Evolutionary conservation across 2,888 invertebrate genomes (phyloP), one percentile per base, ranked within the genome.

Genomic region (Clusia tigrina): DNA sequence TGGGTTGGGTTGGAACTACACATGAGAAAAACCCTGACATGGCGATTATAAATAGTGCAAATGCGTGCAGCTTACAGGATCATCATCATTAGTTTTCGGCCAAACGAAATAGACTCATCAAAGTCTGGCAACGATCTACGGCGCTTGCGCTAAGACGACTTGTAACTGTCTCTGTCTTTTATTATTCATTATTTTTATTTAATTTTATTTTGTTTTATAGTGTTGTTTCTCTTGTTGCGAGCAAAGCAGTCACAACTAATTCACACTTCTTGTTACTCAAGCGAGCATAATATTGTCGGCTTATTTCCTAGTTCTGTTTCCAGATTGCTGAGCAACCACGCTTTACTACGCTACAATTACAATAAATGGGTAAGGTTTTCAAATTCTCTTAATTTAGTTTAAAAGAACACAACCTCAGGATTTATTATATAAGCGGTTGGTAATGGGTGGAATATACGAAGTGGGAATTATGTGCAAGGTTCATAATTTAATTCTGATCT

Each of bases 61-160:
- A 77, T 75, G 73, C 71, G 74, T 75, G 75, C 71, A 71, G 71
- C 73, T 74, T 71, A 42, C 60, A 17, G 56, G 64, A 72, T 79
- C 79, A 78, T 79, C 77, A 78, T 78, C 78, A 78, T 78, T 78
- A 77, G 78, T 78, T 78, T 78, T 74, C 71, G 68, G 65, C 67
- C 62, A 52, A 32, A 24, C 48, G 51, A 60, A 60, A 60, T 60
- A 60, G 60, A 60, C 60, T 56, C 60, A 60, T 60, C 60, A 60
- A 48, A 55, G 25, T 2, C 20, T 5, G 2, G 52, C n/a, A n/a
- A n/a, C 52, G 42, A 12, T 6, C n/a, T 15, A 3, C 12, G n/a
- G 42, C n/a, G 42, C 3, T 3, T 42, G 42, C 3, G 42, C n/a
- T n/a, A n/a, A 32, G 32, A 32, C 5, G 32, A 32, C 32, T 32